Evolutionary conservation across 2,797 vertebrate genomes (phyloP).

Genomic region (Gouania willdenowi): DNA sequence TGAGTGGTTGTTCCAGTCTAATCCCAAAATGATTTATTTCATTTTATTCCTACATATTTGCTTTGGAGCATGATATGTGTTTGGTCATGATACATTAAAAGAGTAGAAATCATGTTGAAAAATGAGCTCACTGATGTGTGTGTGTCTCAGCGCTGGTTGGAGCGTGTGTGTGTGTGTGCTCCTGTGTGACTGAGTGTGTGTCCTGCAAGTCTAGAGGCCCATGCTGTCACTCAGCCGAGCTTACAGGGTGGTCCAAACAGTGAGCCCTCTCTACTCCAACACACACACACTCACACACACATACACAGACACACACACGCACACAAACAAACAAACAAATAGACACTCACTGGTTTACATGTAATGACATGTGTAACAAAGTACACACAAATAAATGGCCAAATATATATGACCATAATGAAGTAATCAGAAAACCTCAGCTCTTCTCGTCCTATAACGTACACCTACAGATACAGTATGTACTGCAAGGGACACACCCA

Average conservation of each 20-base stretch:
- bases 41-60: slow-evolving; percentile 63
- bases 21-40: slow-evolving; percentile 62
- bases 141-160: slow-evolving; percentile 46
- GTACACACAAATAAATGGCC: slow-evolving; percentile 69
- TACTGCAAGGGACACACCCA: slow-evolving; percentile 33
- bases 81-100: slow-evolving; percentile 74
- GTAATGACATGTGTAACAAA: slow-evolving; percentile 72
- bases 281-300: neutral
- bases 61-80: slow-evolving; percentile 67
- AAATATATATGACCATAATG: slow-evolving; percentile 70
- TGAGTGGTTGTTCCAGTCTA: slow-evolving; percentile 29
- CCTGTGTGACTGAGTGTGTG: slow-evolving; percentile 28
- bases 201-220: slow-evolving; percentile 59
- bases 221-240: slow-evolving; percentile 71
- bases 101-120: slow-evolving; percentile 70
- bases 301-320: slow-evolving; percentile 4
- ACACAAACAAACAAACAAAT: slow-evolving; percentile 52
- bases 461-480: slow-evolving; percentile 55
- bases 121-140: slow-evolving; percentile 60
- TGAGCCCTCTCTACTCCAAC: slow-evolving; percentile 70
- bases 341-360: slow-evolving; percentile 66
- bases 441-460: slow-evolving; percentile 61
- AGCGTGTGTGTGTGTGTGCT: slow-evolving; percentile 19
- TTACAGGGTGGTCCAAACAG: slow-evolving; percentile 76
- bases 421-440: slow-evolving; percentile 74